A percentile compares a stretch with the other conserved stretches of the same genome.
These are phyloP conservation scores for Noctua janthina DNA, from an alignment of 2,888 invertebrate species.

Conservation along the genomic window DNA sequence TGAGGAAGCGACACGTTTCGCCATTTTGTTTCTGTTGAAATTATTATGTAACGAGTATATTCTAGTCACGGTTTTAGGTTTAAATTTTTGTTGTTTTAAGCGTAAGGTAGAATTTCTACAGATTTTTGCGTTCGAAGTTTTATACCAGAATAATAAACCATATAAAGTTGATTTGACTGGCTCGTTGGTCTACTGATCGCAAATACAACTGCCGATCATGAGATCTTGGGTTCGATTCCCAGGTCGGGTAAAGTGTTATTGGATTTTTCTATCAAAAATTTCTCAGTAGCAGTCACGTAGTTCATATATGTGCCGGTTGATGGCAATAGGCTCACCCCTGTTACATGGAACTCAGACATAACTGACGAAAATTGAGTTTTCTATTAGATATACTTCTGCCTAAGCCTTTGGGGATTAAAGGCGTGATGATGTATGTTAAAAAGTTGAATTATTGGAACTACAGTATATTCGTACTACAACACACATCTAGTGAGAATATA, in stretches of 20 bases:
- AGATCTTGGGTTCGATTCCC: background rate
- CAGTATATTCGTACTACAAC: background rate
- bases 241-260: background rate
- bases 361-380: background rate
- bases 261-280: background rate
- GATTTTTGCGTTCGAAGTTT: background rate
- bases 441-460: background rate
- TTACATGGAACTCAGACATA: background rate
- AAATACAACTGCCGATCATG: background rate
- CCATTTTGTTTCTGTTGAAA: constrained; percentile 9
- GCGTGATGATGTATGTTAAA: background rate
- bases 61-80: background rate
- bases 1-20: constrained; percentile 38
- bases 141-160: background rate
- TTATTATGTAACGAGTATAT: constrained; percentile 13
- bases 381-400: background rate
- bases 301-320: background rate
- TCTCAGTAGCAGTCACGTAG: background rate
- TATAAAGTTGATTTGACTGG: background rate
- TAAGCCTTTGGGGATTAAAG: background rate
- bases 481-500: background rate
- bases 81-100: background rate
- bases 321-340: background rate
- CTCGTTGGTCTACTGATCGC: background rate
- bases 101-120: background rate